Conservation (phyloP, 2,113 vertebrate species). For the Hipposideros armiger region DNA sequence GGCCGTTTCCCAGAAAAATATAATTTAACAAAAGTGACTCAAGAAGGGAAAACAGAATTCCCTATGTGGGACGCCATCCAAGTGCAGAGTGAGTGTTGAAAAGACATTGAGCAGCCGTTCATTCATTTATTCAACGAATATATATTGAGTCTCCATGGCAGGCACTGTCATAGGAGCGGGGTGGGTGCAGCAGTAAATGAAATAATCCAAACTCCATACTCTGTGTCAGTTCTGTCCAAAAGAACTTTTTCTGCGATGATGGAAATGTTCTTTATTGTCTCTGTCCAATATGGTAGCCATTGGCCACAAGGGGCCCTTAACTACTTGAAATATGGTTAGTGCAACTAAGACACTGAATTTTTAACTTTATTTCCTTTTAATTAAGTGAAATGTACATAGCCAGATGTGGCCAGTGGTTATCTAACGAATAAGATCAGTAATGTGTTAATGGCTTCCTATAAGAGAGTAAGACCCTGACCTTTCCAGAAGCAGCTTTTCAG, state of each 20-base stretch:
- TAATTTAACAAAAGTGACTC: background rate
- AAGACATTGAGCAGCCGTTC: background rate
- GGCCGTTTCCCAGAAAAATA: background rate
- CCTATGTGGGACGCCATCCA: background rate
- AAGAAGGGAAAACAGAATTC: background rate
- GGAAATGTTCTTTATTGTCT: background rate
- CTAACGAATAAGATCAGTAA: background rate
- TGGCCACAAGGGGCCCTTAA: background rate
- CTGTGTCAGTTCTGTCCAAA: no score
- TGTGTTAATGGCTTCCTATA: background rate
- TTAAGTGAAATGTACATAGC: background rate
- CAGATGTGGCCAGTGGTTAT: background rate
- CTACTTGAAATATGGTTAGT: background rate
- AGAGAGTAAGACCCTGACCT: background rate
- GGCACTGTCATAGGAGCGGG: rapidly evolving
- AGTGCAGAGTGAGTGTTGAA: background rate
- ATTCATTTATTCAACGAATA: background rate
- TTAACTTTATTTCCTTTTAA: background rate
- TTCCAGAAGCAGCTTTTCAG: background rate
- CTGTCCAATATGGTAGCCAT: background rate
- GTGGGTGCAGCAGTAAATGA: background rate
- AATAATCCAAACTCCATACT: rapidly evolving
- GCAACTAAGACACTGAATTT: background rate
- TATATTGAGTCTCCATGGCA: rapidly evolving
- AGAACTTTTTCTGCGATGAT: background rate